These are phyloP conservation scores for Malacosoma neustria DNA, from an alignment of 2,888 invertebrate genomes.

Conservation along the genomic window DNA sequence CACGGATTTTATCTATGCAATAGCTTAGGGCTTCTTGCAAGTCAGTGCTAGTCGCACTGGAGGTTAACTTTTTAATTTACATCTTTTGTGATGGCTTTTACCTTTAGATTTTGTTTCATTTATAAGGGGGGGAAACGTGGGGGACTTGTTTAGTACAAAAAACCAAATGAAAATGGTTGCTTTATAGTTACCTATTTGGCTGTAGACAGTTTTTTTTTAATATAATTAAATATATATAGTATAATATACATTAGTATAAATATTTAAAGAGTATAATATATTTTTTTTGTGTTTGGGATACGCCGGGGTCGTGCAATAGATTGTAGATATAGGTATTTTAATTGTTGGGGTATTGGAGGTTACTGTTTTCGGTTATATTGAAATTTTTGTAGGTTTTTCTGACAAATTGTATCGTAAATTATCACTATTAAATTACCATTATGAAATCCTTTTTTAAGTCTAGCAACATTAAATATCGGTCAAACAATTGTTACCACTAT, in stretches of 20 bases:
- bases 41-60: too few relatives aligned
- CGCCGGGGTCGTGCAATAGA: constrained; percentile 73
- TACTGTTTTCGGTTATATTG: too few relatives aligned
- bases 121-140: constrained; percentile 1
- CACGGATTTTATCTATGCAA: neutral
- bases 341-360: neutral
- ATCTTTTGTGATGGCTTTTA: too few relatives aligned
- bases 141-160: constrained; percentile 28
- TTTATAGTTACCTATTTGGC: constrained; percentile 42
- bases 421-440: too few relatives aligned
- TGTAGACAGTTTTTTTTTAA: constrained; percentile 22
- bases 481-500: neutral
- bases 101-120: neutral
- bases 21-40: too few relatives aligned
- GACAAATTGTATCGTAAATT: too few relatives aligned
- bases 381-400: too few relatives aligned
- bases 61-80: constrained; percentile 13
- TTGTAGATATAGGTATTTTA: constrained; percentile 28
- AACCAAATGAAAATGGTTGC: constrained; percentile 4
- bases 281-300: constrained; percentile 29
- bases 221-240: constrained; percentile 6
- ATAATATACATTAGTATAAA: constrained; percentile 6
- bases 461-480: too few relatives aligned
- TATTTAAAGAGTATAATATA: constrained; percentile 21
- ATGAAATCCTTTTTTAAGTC: too few relatives aligned